Evolutionary conservation across 1,140 invertebrate species (phyloP), one percentile per base, ranked within the genome.

Genomic region (Acromyrmex charruanus): DNA sequence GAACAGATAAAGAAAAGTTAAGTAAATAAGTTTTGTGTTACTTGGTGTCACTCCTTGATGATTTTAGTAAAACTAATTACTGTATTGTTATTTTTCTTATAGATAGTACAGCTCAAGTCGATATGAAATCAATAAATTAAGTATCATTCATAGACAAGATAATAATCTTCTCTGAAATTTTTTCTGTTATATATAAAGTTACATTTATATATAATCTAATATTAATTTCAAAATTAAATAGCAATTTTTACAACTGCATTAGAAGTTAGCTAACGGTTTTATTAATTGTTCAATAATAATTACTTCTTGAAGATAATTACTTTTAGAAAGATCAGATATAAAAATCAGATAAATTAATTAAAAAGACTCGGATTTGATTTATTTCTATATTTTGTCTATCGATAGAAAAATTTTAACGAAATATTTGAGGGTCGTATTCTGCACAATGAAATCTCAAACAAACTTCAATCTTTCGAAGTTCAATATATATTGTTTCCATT

Each of bases 391-490:
- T 16, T 53, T 35, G 55, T 25, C 28, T 53, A 14, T 7, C 28
- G 44, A 55, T 51, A 39, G 2, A 80, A 14, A 58, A 69, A 21
- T 49, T 31, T 55, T 10, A n/a, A n/a, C 10, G 6, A 44, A 39
- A 55, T 10, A 49, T 16, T 82, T 18, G 16, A 3, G 2, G 12
- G 1, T 25, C 14, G 21, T 35, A 28, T 39, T 61, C 3, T 44
- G 39, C 25, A 18, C 25, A 25, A 84, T 84, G 7, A 31, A 72
- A 82, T 61, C 35, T 72, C 66, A 72, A 82, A 72, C 21, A 71
- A 69, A 68, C 9, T 72, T 58, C 35, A 44, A 72, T 1, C 3
- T 55, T 59, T 72, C 39, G 12, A 5, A 59, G 4, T 25, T 14
- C 9, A 49, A 53, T 35, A 35, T 0, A 35, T 35, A 35, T 44